Percentiles rank a stretch among this genome's conserved stretches.
These are phyloP conservation scores for Campoplex capitator DNA, from an alignment of 2,888 invertebrate species.

Conservation along the genomic window DNA sequence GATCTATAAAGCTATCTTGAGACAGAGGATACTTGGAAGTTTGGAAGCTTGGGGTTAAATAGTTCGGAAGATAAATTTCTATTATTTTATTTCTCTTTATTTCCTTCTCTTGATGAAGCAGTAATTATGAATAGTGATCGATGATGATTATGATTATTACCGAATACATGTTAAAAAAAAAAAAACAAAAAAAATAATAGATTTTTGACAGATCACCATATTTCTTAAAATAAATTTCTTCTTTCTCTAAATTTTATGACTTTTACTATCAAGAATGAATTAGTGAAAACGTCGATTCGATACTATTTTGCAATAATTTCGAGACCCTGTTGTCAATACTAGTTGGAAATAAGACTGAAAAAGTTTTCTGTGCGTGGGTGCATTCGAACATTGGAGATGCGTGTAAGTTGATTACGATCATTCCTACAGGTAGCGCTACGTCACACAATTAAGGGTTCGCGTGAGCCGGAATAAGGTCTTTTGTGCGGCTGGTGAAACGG, in stretches of 20 bases:
- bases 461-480: conserved; percentile 77
- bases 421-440: conserved; percentile 34
- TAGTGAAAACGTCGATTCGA: too few species aligned
- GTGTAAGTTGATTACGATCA: conserved; percentile 48
- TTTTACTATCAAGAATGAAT: too few species aligned
- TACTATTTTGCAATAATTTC: background rate
- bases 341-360: background rate
- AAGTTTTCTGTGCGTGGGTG: background rate
- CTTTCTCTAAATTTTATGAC: too few species aligned
- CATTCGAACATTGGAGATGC: conserved; percentile 16
- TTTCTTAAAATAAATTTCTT: too few species aligned
- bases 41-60: background rate
- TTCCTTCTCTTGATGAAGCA: too few species aligned
- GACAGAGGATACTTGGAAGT: background rate
- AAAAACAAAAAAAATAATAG: too few species aligned
- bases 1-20: conserved; percentile 22
- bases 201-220: too few species aligned
- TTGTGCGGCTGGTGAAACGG: conserved; percentile 75
- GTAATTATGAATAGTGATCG: too few species aligned
- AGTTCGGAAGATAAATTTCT: background rate
- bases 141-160: too few species aligned
- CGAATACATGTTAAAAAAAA: too few species aligned
- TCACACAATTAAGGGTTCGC: conserved; percentile 63
- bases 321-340: background rate
- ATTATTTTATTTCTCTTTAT: background rate